Conservation (phyloP, 1,140 invertebrate species). For the Dreissena rostriformis region DNA sequence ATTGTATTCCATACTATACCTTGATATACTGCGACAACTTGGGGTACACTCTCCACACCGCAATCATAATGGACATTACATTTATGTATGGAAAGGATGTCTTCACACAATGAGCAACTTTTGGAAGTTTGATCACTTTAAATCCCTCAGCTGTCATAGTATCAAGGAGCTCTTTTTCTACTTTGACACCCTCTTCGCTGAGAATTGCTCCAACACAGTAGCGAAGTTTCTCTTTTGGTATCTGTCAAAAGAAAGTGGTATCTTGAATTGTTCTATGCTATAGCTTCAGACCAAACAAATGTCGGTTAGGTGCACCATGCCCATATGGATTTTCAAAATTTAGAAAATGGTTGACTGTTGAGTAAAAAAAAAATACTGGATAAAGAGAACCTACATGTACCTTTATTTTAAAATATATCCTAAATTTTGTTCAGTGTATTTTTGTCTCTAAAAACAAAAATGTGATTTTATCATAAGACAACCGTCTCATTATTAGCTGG, state of each 20-base stretch:
- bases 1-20: slow-evolving; percentile 59
- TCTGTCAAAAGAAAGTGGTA: slow-evolving; percentile 63
- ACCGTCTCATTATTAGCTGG: no score
- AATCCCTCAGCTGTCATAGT: slow-evolving; percentile 75
- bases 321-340: no score
- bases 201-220: slow-evolving; percentile 80
- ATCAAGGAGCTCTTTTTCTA: slow-evolving; percentile 60
- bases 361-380: no score
- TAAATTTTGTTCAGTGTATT: no score
- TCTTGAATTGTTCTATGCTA: not conserved
- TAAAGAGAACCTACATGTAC: no score
- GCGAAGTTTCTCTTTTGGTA: slow-evolving; percentile 73
- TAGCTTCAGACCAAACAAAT: no score
- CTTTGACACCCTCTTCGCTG: slow-evolving; percentile 68
- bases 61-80: slow-evolving; percentile 81
- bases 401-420: no score
- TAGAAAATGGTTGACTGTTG: no score
- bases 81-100: slow-evolving; percentile 81
- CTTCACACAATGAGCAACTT: slow-evolving; percentile 78
- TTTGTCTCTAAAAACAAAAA: no score
- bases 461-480: no score
- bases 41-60: slow-evolving; percentile 81
- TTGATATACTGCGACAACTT: slow-evolving; percentile 78
- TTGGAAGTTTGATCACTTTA: slow-evolving; percentile 78
- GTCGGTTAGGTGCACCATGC: no score